Conservation (phyloP, 2,113 vertebrate genomes). For the Podocnemis expansa region DNA sequence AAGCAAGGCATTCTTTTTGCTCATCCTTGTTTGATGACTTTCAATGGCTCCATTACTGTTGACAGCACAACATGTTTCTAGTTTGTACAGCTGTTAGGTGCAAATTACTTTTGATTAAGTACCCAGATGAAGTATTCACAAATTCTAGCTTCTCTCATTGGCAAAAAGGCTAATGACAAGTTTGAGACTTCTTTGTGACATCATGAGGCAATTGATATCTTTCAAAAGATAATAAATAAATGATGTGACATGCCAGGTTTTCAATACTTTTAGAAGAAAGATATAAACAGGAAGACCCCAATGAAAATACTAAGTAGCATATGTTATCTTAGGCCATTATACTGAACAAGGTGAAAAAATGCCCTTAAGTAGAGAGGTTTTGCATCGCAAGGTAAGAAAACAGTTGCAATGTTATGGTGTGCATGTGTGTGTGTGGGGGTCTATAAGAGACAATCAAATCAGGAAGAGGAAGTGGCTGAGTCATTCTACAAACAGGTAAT, state of each 20-base stretch:
- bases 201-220: neutral
- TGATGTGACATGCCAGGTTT: rapidly evolving
- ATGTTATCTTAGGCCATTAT: neutral
- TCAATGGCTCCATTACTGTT: neutral
- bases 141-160: neutral
- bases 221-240: neutral
- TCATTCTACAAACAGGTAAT: no score
- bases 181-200: rapidly evolving
- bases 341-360: neutral
- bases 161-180: neutral
- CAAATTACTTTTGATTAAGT: neutral
- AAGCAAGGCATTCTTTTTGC: neutral
- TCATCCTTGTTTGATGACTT: neutral
- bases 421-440: no score
- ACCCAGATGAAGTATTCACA: neutral
- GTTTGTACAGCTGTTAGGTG: neutral
- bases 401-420: no score
- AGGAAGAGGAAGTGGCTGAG: no score
- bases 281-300: neutral
- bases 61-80: neutral
- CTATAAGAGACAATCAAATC: no score
- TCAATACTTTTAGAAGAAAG: rapidly evolving
- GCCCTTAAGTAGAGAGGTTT: neutral
- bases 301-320: neutral
- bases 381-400: neutral